Percentiles rank a stretch among this genome's conserved stretches.
phyloP scores from a whole-genome alignment of 2,888 invertebrate genomes.

The Aradus depressus region DNA sequence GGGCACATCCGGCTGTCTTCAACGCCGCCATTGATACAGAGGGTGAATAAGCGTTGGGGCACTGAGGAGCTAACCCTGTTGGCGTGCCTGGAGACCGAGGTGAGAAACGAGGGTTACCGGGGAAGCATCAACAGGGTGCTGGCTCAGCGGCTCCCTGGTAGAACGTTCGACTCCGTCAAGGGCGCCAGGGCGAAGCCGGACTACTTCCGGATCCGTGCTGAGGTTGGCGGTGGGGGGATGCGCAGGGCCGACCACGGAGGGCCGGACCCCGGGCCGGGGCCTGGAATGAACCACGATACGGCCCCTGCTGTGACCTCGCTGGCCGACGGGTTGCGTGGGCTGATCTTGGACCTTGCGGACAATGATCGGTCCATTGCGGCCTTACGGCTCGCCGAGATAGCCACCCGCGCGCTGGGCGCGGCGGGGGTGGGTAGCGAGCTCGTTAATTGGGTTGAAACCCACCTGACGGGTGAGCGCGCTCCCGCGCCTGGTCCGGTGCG shows the following conservation, averaged over 20 bases:
- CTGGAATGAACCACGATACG: fast-evolving
- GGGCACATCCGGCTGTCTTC: neutral
- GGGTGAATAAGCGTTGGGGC: neutral
- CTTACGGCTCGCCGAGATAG: no score
- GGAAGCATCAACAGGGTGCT: neutral
- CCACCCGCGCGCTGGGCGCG: no score
- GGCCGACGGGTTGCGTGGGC: neutral
- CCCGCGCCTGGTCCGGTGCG: neutral
- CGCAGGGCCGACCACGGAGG: no score
- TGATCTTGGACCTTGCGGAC: neutral
- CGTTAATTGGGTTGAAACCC: neutral
- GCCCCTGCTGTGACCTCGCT: neutral
- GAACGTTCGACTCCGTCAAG: neutral
- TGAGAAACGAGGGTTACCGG: neutral
- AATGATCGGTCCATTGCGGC: neutral
- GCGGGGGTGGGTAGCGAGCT: no score
- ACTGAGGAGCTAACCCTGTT: neutral
- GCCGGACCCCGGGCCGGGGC: neutral
- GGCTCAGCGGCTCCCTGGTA: neutral
- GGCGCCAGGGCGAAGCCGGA: neutral
- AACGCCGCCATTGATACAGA: neutral
- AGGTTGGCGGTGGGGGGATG: no score
- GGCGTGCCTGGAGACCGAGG: neutral
- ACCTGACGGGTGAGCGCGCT: no score
- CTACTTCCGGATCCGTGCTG: neutral